Percentiles rank a stretch among this genome's conserved stretches.
Evolutionary conservation across 2,888 invertebrate species (phyloP).

Genomic region (Phyto melanocephala): DNA sequence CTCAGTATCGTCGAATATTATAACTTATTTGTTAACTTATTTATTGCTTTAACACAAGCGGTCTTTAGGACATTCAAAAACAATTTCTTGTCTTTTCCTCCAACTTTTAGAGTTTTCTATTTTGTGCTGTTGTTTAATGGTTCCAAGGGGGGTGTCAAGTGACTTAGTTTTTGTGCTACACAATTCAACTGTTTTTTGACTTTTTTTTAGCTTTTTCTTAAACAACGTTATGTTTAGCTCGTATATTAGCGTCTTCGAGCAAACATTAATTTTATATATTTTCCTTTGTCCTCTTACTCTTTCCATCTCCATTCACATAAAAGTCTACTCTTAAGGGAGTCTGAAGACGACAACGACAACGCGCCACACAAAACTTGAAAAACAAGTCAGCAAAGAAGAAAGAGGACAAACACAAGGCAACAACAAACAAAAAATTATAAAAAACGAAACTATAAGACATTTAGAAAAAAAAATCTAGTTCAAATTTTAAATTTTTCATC

Average conservation of each 20-base stretch:
- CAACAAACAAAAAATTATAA: neutral
- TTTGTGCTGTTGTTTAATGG: constrained; percentile 18
- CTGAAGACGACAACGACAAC: constrained; percentile 6
- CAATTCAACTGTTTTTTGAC: neutral
- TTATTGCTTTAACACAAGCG: constrained; percentile 19
- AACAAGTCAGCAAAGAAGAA: neutral
- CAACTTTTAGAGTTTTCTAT: neutral
- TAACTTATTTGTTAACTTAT: too few species aligned
- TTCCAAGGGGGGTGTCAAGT: constrained; percentile 32
- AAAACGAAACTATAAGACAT: constrained; percentile 5
- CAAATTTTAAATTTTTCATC: constrained; percentile 31
- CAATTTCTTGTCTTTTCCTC: neutral
- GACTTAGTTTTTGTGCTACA: constrained; percentile 27
- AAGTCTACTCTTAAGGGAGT: constrained; percentile 21
- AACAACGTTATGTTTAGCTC: constrained; percentile 5
- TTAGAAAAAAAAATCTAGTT: constrained; percentile 26
- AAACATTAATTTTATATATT: neutral
- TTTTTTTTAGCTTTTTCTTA: neutral
- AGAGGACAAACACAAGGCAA: neutral
- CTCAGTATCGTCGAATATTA: too few species aligned
- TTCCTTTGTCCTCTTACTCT: neutral
- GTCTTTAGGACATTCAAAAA: neutral
- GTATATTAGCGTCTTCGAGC: constrained; percentile 15
- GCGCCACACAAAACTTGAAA: neutral
- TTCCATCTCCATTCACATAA: neutral